phyloP scores from a whole-genome alignment of 2,113 vertebrate genomes.

The Bos javanicus region DNA sequence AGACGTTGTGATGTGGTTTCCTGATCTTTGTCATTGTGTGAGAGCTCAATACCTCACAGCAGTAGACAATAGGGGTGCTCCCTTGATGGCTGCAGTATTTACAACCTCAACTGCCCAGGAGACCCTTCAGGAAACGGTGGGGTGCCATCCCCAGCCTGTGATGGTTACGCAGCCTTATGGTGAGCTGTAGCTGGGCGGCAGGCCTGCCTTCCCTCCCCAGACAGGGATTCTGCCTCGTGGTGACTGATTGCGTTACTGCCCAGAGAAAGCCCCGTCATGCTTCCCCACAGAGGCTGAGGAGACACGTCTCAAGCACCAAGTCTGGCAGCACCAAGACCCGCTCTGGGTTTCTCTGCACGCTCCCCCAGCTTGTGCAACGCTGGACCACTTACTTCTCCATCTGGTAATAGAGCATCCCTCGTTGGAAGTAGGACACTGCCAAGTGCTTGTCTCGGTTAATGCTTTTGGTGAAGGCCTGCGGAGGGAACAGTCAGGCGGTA shows the following conservation, averaged over 20 bases:
- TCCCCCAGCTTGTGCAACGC: neutral
- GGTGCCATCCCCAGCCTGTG: fast-evolving
- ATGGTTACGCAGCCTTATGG: fast-evolving
- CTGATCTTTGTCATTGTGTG: too few relatives aligned
- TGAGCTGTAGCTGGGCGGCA: fast-evolving
- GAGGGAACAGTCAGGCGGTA: neutral
- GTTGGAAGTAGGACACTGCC: conserved; percentile 96
- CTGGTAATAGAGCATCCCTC: conserved; percentile 87
- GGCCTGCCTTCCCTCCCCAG: neutral
- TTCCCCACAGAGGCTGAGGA: neutral
- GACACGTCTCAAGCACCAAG: neutral
- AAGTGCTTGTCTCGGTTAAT: conserved; percentile 92
- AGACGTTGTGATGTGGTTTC: neutral
- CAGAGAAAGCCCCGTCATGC: neutral
- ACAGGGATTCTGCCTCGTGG: neutral
- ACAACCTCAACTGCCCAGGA: fast-evolving
- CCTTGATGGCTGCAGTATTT: neutral
- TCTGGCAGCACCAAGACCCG: neutral
- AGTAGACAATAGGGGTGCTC: fast-evolving
- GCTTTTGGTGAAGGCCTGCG: conserved; percentile 91
- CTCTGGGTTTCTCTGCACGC: neutral
- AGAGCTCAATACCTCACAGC: neutral
- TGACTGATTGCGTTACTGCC: neutral
- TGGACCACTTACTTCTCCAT: conserved; percentile 85
- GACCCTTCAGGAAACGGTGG: neutral